Evolutionary conservation across 2,113 vertebrate genomes (phyloP).

Genomic region (Neodon shergylaensis): DNA sequence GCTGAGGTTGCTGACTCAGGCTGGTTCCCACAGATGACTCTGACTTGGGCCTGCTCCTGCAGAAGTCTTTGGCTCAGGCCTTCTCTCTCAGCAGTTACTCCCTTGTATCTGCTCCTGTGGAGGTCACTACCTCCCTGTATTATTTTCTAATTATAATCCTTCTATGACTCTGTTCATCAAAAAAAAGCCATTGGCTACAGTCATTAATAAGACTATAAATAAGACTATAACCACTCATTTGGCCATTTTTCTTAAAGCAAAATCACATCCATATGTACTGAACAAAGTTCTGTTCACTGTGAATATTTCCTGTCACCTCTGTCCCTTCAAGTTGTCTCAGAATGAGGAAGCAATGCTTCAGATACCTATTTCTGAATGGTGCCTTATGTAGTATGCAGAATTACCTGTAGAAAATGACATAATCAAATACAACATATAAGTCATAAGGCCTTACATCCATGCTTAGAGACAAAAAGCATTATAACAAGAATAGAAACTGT

Average conservation of each 20-base stretch:
- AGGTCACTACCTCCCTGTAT: too few relatives aligned
- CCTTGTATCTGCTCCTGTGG: too few relatives aligned
- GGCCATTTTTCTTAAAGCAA: neutral
- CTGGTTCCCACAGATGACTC: too few relatives aligned
- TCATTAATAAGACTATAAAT: neutral
- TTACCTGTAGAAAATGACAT: neutral
- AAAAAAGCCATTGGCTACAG: neutral
- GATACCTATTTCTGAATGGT: neutral
- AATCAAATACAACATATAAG: neutral
- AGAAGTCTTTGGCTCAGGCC: too few relatives aligned
- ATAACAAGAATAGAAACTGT: neutral
- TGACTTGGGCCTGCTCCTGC: too few relatives aligned
- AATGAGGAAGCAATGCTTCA: neutral
- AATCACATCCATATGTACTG: neutral
- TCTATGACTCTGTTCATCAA: neutral
- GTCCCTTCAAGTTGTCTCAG: neutral
- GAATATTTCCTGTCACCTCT: neutral
- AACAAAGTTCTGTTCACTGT: neutral
- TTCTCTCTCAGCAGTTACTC: too few relatives aligned
- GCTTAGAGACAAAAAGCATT: neutral
- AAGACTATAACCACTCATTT: neutral
- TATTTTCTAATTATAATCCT: neutral
- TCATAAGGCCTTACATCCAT: neutral
- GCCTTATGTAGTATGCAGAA: neutral
- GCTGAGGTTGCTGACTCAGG: too few relatives aligned